These are phyloP conservation scores for Vulpes ferrilata DNA, from an alignment of 2,113 vertebrate species.

Conservation along the genomic window DNA sequence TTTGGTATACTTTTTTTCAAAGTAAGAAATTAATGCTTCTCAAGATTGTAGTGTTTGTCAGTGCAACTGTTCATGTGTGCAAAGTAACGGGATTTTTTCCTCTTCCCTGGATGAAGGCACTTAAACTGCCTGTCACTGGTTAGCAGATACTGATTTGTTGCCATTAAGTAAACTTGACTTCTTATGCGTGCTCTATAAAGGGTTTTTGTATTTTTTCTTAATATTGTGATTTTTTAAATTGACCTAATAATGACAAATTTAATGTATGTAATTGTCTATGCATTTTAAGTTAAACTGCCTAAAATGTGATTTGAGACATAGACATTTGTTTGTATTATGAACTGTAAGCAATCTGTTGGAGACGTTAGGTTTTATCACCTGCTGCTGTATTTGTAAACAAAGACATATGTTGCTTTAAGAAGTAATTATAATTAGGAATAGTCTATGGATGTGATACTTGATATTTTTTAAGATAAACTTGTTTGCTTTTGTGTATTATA, in stretches of 20 bases:
- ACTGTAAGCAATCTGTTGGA: conserved; percentile 87
- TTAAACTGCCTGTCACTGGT: conserved; percentile 41
- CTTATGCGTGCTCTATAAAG: conserved; percentile 50
- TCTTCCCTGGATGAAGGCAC: conserved; percentile 28
- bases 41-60: neutral
- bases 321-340: conserved; percentile 87
- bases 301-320: conserved; percentile 88
- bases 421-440: conserved; percentile 86
- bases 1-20: neutral
- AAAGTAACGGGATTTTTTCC: neutral
- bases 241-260: conserved; percentile 71
- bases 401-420: conserved; percentile 90
- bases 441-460: conserved; percentile 90
- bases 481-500: conserved; percentile 91
- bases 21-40: conserved; percentile 31
- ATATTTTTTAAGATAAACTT: conserved; percentile 90
- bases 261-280: conserved; percentile 83
- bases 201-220: conserved; percentile 60
- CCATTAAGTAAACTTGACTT: conserved; percentile 70
- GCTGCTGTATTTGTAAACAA: conserved; percentile 91
- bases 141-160: conserved; percentile 53
- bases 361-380: conserved; percentile 84
- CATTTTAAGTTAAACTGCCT: conserved; percentile 88
- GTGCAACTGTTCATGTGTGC: neutral
- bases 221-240: conserved; percentile 72